phyloP scores from a whole-genome alignment of 2,797 vertebrate genomes.

The Alca torda region DNA sequence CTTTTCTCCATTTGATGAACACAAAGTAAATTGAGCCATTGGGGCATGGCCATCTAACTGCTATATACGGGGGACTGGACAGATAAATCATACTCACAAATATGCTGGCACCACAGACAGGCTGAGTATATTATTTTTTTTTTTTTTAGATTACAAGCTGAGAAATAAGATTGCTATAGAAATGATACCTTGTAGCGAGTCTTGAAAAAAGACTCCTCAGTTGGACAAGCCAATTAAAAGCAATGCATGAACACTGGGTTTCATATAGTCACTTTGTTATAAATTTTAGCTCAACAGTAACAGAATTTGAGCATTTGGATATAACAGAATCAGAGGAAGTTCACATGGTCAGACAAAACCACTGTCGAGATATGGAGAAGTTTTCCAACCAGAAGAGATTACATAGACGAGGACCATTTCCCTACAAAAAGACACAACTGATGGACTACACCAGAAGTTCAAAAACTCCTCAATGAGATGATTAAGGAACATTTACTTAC shows the following conservation, averaged over 20 bases:
- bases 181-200: neutral
- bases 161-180: neutral
- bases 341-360: neutral
- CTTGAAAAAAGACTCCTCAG: neutral
- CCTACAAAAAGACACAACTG: neutral
- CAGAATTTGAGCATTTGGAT: neutral
- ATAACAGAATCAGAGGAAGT: neutral
- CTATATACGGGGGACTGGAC: neutral
- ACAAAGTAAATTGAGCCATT: neutral
- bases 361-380: neutral
- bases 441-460: neutral
- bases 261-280: neutral
- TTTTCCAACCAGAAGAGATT: neutral
- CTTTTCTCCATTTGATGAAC: neutral
- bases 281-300: neutral
- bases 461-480: neutral
- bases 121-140: neutral
- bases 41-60: neutral
- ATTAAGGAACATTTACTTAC: neutral
- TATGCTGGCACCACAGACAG: neutral
- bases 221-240: neutral
- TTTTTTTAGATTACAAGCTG: neutral
- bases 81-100: neutral
- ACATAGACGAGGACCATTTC: neutral
- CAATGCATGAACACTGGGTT: neutral